Evolutionary conservation across 2,113 vertebrate species (phyloP).

Genomic region (Alethe castanea): DNA sequence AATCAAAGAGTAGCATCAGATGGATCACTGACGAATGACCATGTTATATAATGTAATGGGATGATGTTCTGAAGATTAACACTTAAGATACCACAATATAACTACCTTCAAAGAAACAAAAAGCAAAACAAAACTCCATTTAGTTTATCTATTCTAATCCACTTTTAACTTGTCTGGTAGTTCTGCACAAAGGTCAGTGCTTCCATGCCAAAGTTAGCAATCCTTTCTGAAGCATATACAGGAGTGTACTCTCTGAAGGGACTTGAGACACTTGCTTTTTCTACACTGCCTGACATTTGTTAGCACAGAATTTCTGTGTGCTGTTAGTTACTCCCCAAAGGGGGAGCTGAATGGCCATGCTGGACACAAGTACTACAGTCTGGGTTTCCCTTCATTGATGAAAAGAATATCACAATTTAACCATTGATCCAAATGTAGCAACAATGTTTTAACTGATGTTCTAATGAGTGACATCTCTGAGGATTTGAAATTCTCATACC

Average conservation of each 20-base stretch:
- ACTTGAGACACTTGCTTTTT: neutral
- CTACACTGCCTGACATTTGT: neutral
- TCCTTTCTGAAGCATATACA: fast-evolving
- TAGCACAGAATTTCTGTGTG: neutral
- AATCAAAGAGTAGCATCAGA: neutral
- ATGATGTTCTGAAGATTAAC: neutral
- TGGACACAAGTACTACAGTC: neutral
- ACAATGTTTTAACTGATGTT: neutral
- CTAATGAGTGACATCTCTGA: neutral
- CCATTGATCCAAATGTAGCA: neutral
- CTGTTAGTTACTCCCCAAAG: neutral
- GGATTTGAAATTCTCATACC: conserved; percentile 65
- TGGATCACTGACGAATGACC: neutral
- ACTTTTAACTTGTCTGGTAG: neutral
- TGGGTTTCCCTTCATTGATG: neutral
- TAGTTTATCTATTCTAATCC: neutral
- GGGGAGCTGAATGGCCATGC: neutral
- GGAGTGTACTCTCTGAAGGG: neutral
- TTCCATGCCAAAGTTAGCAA: neutral
- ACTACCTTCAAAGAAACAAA: neutral
- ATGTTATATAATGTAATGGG: fast-evolving
- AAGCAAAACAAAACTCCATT: neutral
- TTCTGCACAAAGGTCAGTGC: neutral
- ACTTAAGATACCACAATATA: neutral
- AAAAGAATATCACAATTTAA: neutral